These are phyloP conservation scores for Antitype chi DNA, from an alignment of 2,888 invertebrate genomes.

Conservation along the genomic window DNA sequence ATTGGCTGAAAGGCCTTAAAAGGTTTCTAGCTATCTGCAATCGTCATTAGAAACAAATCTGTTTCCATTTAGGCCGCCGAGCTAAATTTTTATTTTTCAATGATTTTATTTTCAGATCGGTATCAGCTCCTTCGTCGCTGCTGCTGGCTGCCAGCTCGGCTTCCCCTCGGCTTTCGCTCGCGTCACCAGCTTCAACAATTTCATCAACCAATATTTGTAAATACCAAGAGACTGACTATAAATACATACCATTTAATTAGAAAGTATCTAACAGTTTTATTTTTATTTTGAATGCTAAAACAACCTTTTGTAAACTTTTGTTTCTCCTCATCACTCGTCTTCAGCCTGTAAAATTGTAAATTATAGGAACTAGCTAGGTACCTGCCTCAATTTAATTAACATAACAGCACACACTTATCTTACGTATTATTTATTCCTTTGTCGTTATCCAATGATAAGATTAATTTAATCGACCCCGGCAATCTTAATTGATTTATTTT, in stretches of 20 bases:
- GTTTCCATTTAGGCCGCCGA: too few relatives aligned
- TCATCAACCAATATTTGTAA: conserved; percentile 73
- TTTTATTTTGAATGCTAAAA: not conserved
- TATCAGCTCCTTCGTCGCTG: conserved; percentile 79
- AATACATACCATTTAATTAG: conserved; percentile 3
- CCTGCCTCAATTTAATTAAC: not conserved
- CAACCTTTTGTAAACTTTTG: not conserved
- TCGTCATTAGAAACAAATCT: too few relatives aligned
- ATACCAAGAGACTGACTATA: conserved; percentile 12
- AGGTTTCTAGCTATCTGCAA: not conserved
- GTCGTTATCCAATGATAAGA: conserved; percentile 30
- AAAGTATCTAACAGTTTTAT: not conserved
- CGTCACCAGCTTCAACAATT: conserved; percentile 76
- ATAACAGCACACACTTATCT: not conserved
- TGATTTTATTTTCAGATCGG: conserved; percentile 73
- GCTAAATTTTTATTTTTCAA: not conserved
- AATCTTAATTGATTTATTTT: conserved; percentile 49
- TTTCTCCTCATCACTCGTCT: too few relatives aligned
- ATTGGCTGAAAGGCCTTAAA: not conserved
- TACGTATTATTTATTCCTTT: conserved; percentile 12
- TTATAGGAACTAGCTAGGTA: not conserved
- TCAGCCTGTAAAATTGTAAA: not conserved
- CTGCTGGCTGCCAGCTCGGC: conserved; percentile 73
- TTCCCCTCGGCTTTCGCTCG: conserved; percentile 80
- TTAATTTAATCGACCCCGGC: not conserved